phyloP scores from a whole-genome alignment of 2,797 vertebrate genomes.

The Epinephelus awoara region DNA sequence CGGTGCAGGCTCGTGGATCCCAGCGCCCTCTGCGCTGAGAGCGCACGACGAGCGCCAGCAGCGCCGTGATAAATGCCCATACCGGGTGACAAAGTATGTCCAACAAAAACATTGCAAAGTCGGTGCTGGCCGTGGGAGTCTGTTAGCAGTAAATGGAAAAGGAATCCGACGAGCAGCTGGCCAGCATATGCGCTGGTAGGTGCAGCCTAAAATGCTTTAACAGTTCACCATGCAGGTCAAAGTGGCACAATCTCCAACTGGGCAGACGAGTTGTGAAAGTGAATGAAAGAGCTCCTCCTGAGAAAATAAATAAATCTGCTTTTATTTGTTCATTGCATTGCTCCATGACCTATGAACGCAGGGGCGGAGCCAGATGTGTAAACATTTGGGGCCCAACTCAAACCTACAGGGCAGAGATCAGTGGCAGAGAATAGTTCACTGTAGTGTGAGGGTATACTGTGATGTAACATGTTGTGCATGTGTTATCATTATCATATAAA shows the following conservation, averaged over 20 bases:
- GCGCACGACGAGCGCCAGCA: constrained; percentile 80
- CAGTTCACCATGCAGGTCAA: no score
- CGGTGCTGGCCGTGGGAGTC: rapidly evolving
- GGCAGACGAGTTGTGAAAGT: not conserved
- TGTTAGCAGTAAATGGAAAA: not conserved
- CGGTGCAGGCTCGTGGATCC: constrained; percentile 80
- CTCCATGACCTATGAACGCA: no score
- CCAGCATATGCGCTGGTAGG: not conserved
- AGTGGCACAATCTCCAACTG: not conserved
- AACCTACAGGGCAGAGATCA: no score
- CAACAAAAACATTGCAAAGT: constrained; percentile 54
- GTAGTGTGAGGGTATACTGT: no score
- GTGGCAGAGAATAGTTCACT: no score
- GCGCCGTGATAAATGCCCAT: constrained; percentile 76
- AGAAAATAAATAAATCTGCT: no score
- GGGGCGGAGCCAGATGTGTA: no score
- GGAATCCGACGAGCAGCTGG: rapidly evolving
- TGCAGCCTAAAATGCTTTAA: not conserved
- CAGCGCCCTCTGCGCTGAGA: constrained; percentile 64
- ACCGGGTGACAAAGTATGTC: constrained; percentile 75
- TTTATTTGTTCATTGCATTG: no score
- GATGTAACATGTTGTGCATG: no score
- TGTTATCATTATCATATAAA: no score
- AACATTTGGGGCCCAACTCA: no score
- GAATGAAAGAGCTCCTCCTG: no score